Evolutionary conservation across 2,797 vertebrate species (phyloP).

Genomic region (Alcedo quadribrachys): DNA sequence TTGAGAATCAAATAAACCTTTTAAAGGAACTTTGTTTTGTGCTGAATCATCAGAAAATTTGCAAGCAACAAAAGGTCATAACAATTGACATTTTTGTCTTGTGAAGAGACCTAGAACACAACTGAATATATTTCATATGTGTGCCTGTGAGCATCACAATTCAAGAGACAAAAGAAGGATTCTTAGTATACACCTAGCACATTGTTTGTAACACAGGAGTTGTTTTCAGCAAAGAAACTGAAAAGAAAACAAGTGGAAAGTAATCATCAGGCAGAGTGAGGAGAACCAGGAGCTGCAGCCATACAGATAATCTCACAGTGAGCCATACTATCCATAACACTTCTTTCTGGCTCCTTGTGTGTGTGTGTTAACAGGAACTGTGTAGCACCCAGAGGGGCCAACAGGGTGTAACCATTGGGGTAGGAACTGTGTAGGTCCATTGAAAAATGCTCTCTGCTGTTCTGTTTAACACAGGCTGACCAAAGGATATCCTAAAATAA

Average conservation of each 20-base stretch:
- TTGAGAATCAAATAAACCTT: neutral
- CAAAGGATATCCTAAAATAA: neutral
- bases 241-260: neutral
- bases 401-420: neutral
- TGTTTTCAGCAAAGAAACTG: neutral
- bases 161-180: neutral
- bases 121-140: neutral
- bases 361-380: neutral
- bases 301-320: rapidly evolving
- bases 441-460: neutral
- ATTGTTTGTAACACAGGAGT: neutral
- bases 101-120: neutral
- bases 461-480: neutral
- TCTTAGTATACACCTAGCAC: neutral
- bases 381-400: neutral
- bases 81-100: neutral
- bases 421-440: neutral
- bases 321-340: neutral
- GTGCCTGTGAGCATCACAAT: neutral
- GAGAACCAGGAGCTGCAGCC: neutral
- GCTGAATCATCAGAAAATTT: neutral
- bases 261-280: neutral
- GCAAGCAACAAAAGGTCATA: neutral
- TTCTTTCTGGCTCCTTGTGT: neutral
- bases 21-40: neutral